These are phyloP conservation scores for Oncorhynchus mykiss DNA, from an alignment of 2,113 vertebrate species.

Conservation along the genomic window DNA sequence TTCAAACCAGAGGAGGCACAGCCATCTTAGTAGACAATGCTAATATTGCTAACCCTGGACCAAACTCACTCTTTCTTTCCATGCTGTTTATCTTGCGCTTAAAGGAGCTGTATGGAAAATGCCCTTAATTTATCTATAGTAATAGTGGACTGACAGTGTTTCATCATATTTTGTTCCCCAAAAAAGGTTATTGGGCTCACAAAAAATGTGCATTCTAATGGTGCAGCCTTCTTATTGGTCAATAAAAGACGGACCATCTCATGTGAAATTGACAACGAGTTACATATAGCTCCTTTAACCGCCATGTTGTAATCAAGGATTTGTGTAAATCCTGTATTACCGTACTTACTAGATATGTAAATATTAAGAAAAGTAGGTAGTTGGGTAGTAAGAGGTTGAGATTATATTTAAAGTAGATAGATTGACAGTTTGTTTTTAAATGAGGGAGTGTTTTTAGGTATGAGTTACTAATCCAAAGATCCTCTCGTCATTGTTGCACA, in stretches of 20 bases:
- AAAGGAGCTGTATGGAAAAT: too few relatives aligned
- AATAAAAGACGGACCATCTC: too few relatives aligned
- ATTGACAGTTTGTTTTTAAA: conserved; percentile 25
- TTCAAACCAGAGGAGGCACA: conserved; percentile 25
- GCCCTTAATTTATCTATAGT: too few relatives aligned
- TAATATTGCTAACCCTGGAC: conserved; percentile 52
- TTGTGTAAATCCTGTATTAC: conserved; percentile 8
- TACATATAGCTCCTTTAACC: too few relatives aligned
- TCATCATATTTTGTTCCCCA: too few relatives aligned
- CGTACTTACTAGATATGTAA: conserved; percentile 33
- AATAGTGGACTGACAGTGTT: too few relatives aligned
- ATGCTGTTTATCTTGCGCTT: conserved; percentile 25
- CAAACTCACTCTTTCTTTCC: conserved; percentile 44
- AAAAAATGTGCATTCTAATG: too few relatives aligned
- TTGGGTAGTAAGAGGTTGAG: background rate
- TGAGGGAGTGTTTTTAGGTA: conserved; percentile 37
- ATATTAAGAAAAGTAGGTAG: conserved; percentile 2
- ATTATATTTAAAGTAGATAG: background rate
- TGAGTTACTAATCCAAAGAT: conserved; percentile 68
- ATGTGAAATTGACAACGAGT: too few relatives aligned
- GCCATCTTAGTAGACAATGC: conserved; percentile 25
- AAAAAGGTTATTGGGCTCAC: too few relatives aligned
- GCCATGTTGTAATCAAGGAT: conserved; percentile 15
- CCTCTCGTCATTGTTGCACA: conserved; percentile 49
- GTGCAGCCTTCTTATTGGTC: too few relatives aligned